Conservation (phyloP, 1,140 invertebrate genomes). For the Aphaenogaster ashmeadi region DNA sequence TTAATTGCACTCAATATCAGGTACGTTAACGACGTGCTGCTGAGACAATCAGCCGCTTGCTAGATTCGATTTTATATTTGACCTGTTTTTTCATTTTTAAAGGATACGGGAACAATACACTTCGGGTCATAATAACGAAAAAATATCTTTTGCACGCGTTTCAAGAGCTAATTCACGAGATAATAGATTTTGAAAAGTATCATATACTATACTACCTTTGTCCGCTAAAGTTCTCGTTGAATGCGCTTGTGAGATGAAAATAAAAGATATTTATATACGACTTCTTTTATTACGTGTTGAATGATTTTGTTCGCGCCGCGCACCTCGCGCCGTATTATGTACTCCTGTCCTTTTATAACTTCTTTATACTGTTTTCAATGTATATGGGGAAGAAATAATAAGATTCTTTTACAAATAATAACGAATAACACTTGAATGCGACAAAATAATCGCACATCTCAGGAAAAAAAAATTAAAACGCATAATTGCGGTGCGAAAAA, state of each 20-base stretch:
- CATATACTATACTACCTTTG: neutral
- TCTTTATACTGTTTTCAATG: neutral
- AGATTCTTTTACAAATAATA: neutral
- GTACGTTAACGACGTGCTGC: conserved; percentile 84
- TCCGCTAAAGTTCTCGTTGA: neutral
- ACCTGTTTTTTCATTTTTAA: neutral
- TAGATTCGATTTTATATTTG: neutral
- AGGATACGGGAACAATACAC: neutral
- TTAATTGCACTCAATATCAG: conserved; percentile 97
- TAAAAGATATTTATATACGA: neutral
- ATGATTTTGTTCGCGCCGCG: neutral
- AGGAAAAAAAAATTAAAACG: neutral
- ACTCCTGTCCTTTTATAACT: neutral
- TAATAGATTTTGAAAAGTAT: conserved; percentile 8
- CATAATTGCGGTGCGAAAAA: neutral
- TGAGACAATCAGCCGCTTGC: neutral
- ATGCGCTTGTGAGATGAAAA: neutral
- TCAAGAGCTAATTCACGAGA: neutral
- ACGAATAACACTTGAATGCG: neutral
- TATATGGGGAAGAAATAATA: neutral
- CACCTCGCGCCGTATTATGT: neutral
- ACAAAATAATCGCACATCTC: neutral
- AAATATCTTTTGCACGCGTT: neutral
- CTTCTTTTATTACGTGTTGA: neutral
- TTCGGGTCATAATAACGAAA: neutral